Conservation (phyloP, 2,113 vertebrate genomes). For the Nycticryphes semicollaris region DNA sequence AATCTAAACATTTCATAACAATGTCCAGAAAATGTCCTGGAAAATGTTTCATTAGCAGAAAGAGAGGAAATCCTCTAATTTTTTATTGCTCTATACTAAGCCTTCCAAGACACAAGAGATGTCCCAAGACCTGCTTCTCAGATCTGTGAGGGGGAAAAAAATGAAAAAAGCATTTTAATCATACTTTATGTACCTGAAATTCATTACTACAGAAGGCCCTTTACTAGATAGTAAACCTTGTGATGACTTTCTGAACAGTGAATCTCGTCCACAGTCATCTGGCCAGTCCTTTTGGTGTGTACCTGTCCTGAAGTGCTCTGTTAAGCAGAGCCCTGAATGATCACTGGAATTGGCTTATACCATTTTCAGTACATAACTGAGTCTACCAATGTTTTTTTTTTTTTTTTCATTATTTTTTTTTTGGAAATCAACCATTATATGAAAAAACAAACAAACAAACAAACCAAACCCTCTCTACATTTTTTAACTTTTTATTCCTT, state of each 20-base stretch:
- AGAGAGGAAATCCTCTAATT: background rate
- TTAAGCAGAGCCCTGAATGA: background rate
- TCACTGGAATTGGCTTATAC: background rate
- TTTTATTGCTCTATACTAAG: background rate
- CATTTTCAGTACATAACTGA: background rate
- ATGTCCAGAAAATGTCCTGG: background rate
- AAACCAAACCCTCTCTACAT: accelerated
- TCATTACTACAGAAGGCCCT: background rate
- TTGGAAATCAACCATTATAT: background rate
- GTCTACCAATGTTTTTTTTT: background rate
- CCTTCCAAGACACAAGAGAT: background rate
- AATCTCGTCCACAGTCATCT: background rate
- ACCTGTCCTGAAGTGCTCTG: background rate
- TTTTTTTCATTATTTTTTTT: background rate
- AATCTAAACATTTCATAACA: background rate
- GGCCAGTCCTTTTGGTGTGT: background rate
- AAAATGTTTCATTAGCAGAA: background rate
- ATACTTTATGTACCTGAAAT: background rate
- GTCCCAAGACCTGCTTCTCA: background rate
- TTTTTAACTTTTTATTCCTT: background rate
- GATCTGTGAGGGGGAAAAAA: background rate
- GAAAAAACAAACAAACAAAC: too few relatives aligned
- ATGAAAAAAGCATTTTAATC: background rate
- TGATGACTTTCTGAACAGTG: background rate
- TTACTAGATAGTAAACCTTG: background rate